Percentiles rank a stretch among this genome's conserved stretches.
These are phyloP conservation scores for Archivesica marissinica DNA, from an alignment of 1,140 invertebrate genomes.

Conservation along the genomic window DNA sequence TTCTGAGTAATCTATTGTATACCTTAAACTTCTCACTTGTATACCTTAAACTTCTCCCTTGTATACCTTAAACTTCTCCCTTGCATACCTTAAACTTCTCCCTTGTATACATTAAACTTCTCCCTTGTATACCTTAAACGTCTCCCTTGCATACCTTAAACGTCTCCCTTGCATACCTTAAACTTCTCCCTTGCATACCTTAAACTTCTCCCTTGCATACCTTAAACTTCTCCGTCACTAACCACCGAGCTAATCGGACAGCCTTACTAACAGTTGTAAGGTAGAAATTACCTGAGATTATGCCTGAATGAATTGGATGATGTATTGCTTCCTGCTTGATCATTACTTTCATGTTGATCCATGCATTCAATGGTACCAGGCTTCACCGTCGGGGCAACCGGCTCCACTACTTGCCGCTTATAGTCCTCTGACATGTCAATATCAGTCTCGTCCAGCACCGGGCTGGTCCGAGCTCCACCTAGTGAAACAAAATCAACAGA, in stretches of 20 bases:
- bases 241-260: not conserved
- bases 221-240: not conserved
- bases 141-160: no score
- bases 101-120: no score
- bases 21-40: no score
- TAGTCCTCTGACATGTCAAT: slow-evolving; percentile 24
- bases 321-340: slow-evolving; percentile 16
- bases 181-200: no score
- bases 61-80: no score
- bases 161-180: no score
- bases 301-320: slow-evolving; percentile 31
- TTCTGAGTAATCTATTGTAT: no score
- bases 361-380: not conserved
- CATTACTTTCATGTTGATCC: not conserved
- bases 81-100: no score
- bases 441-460: slow-evolving; percentile 31
- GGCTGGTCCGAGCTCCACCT: slow-evolving; percentile 17
- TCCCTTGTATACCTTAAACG: no score
- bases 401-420: not conserved
- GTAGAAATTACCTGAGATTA: slow-evolving; percentile 46
- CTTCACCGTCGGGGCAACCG: not conserved
- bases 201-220: no score
- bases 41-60: no score
- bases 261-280: not conserved
- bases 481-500: no score